These are phyloP conservation scores for Orussus abietinus DNA, from an alignment of 1,140 invertebrate species.

Conservation along the genomic window DNA sequence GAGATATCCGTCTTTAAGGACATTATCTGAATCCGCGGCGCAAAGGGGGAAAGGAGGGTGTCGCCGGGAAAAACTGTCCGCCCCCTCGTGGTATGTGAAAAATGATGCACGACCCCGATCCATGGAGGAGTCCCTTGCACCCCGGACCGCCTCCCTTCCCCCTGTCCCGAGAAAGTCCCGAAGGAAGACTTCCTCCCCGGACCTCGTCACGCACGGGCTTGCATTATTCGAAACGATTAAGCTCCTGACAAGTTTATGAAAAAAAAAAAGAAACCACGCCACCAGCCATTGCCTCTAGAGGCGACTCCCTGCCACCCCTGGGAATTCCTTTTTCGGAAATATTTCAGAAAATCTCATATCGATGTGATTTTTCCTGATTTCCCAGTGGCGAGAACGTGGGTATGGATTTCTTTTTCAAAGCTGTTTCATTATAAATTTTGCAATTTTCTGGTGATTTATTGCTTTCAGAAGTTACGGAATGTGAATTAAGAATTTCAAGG, in stretches of 20 bases:
- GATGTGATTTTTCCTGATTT: neutral
- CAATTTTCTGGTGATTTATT: too few species aligned
- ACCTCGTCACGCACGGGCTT: slow-evolving; percentile 32
- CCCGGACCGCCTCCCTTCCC: slow-evolving; percentile 14
- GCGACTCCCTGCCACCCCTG: too few species aligned
- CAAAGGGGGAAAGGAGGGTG: slow-evolving; percentile 30
- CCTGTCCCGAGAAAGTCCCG: slow-evolving; percentile 36
- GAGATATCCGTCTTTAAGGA: slow-evolving; percentile 52
- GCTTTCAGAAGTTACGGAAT: too few species aligned
- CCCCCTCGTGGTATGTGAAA: slow-evolving; percentile 52
- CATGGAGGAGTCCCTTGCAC: slow-evolving; percentile 21
- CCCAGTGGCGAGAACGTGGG: too few species aligned
- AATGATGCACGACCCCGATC: slow-evolving; percentile 49
- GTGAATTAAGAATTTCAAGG: too few species aligned
- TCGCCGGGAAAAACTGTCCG: slow-evolving; percentile 50
- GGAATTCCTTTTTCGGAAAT: too few species aligned
- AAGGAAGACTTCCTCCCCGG: slow-evolving; percentile 31
- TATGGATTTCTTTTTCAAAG: neutral
- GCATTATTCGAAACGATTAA: slow-evolving; percentile 43
- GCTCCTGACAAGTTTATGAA: slow-evolving; percentile 36
- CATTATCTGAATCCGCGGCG: slow-evolving; percentile 46
- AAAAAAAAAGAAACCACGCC: too few species aligned
- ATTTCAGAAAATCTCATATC: too few species aligned
- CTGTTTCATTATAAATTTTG: too few species aligned
- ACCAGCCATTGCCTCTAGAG: too few species aligned